Percentiles rank a stretch among this genome's conserved stretches.
Evolutionary conservation across 1,140 invertebrate species (phyloP).

Genomic region (Drosophila simulans): DNA sequence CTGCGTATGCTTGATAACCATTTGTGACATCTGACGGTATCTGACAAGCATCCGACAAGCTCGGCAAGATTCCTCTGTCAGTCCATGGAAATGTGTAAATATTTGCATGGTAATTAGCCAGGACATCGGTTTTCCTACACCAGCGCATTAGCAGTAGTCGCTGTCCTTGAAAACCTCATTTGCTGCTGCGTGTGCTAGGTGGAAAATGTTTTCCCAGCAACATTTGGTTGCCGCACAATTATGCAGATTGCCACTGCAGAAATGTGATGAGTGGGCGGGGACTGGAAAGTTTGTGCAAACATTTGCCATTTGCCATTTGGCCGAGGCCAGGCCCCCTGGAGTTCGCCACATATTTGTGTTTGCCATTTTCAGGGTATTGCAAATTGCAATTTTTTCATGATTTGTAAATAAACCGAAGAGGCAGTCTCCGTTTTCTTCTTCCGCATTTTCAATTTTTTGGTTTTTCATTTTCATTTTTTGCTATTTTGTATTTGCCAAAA

Average conservation of each 20-base stretch:
- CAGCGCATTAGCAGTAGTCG: slow-evolving; percentile 28
- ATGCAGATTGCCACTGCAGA: slow-evolving; percentile 68
- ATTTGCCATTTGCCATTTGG: slow-evolving; percentile 69
- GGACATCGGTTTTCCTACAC: slow-evolving; percentile 45
- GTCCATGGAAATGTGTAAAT: slow-evolving; percentile 53
- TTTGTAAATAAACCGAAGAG: slow-evolving; percentile 74
- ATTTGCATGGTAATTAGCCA: slow-evolving; percentile 76
- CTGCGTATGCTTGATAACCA: slow-evolving; percentile 43
- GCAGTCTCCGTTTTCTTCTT: slow-evolving; percentile 26
- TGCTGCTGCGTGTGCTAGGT: slow-evolving; percentile 38
- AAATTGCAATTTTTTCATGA: slow-evolving; percentile 76
- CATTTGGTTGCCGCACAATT: slow-evolving; percentile 63
- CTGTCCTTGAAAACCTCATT: slow-evolving; percentile 63
- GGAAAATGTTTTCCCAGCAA: slow-evolving; percentile 39
- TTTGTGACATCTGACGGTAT: slow-evolving; percentile 37
- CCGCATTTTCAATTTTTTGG: slow-evolving; percentile 26
- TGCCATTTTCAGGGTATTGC: slow-evolving; percentile 39
- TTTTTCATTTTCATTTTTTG: slow-evolving; percentile 25
- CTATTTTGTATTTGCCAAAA: slow-evolving; percentile 14
- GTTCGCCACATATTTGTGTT: slow-evolving; percentile 52
- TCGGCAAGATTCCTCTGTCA: slow-evolving; percentile 36
- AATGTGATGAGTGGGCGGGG: slow-evolving; percentile 11
- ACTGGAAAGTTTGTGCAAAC: slow-evolving; percentile 60
- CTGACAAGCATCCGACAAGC: slow-evolving; percentile 47
- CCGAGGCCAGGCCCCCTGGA: slow-evolving; percentile 45